Evolutionary conservation across 35 echinoderm and acorn worm species (phyloP).

Genomic region (Anneissia japonica): DNA sequence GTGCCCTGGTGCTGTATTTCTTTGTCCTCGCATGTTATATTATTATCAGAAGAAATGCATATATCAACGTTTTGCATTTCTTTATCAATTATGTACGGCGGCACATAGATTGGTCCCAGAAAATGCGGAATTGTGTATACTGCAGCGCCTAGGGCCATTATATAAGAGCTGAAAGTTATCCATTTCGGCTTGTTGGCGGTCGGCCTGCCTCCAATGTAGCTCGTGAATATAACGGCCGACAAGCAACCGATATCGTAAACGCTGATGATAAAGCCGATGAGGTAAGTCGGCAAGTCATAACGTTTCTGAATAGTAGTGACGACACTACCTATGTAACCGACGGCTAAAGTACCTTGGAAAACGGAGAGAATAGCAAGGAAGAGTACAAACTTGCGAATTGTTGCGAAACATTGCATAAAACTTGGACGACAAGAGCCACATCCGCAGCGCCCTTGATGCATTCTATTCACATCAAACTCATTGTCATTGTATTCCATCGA

Average conservation of each 20-base stretch:
- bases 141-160: slow-evolving; percentile 16
- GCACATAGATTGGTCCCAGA: not conserved
- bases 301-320: slow-evolving; percentile 37
- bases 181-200: slow-evolving; percentile 19
- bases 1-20: not conserved
- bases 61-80: not conserved
- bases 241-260: slow-evolving; percentile 36
- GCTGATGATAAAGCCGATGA: slow-evolving; percentile 26
- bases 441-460: slow-evolving; percentile 8
- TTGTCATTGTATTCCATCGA: not conserved
- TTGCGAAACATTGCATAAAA: slow-evolving; percentile 9
- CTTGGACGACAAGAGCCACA: slow-evolving; percentile 14
- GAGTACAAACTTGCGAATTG: slow-evolving; percentile 19
- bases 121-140: slow-evolving; percentile 32
- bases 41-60: not conserved
- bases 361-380: slow-evolving; percentile 15
- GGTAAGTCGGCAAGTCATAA: slow-evolving; percentile 25
- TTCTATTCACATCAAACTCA: not conserved
- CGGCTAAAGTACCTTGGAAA: slow-evolving; percentile 8
- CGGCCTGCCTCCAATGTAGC: slow-evolving; percentile 30
- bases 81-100: not conserved
- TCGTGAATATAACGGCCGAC: slow-evolving; percentile 25
- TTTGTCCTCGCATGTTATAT: not conserved
- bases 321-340: slow-evolving; percentile 39
- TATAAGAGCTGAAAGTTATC: slow-evolving; percentile 26